phyloP scores from a whole-genome alignment of 2,113 vertebrate genomes.

The Mormyrus iriodes region DNA sequence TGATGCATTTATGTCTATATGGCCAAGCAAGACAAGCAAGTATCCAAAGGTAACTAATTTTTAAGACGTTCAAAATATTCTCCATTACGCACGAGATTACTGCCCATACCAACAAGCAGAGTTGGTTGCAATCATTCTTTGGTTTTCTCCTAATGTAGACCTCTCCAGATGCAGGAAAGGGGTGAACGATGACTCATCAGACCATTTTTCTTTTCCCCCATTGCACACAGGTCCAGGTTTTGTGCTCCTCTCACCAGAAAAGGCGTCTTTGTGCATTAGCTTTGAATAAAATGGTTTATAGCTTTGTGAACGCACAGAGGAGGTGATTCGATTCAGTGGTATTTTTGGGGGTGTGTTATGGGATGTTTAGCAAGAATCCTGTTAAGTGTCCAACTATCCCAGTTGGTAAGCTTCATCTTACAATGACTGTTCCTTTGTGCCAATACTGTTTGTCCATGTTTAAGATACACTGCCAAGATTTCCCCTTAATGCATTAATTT shows the following conservation, averaged over 20 bases:
- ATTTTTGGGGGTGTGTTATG: background rate
- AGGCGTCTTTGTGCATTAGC: no score
- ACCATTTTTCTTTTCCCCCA: no score
- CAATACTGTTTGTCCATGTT: background rate
- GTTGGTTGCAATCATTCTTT: no score
- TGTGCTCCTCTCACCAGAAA: no score
- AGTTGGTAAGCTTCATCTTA: background rate
- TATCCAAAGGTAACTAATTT: background rate
- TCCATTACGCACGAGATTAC: background rate
- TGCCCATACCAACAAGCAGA: background rate
- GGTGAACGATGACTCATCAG: no score
- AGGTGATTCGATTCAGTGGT: background rate
- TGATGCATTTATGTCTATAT: background rate
- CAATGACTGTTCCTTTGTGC: background rate
- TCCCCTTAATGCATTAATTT: background rate
- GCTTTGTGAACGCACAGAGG: background rate
- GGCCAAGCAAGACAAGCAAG: background rate
- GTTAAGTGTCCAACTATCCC: background rate
- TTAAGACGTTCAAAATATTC: background rate
- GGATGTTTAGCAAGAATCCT: background rate
- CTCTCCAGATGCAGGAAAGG: no score
- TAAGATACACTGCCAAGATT: background rate
- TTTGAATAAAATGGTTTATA: no score
- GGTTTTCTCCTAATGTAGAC: background rate
- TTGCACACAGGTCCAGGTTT: no score